A percentile compares a stretch with the other conserved stretches of the same genome.
phyloP scores from a whole-genome alignment of 23 tunicate species.

The Diplosoma virens region DNA sequence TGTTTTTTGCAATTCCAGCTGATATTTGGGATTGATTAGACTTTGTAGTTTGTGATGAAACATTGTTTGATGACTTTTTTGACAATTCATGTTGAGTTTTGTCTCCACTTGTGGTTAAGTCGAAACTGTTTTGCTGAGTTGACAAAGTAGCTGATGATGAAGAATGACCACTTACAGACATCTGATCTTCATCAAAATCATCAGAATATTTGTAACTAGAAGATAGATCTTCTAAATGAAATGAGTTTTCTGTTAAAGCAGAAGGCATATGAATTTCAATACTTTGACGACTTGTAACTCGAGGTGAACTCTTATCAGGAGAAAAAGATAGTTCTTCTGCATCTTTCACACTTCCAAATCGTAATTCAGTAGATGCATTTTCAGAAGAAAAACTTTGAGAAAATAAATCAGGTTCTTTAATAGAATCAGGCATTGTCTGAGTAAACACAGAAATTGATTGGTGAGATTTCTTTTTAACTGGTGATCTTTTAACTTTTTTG shows the following conservation, averaged over 20 bases:
- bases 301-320: slow-evolving; percentile 29
- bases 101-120: too few relatives aligned
- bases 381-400: not conserved
- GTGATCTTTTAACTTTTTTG: not conserved
- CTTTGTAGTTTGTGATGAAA: slow-evolving; percentile 48
- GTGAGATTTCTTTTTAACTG: not conserved
- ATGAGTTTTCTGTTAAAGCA: slow-evolving; percentile 20
- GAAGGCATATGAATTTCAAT: slow-evolving; percentile 67
- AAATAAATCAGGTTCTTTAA: not conserved
- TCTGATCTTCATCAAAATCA: slow-evolving; percentile 69
- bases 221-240: not conserved
- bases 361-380: slow-evolving; percentile 3
- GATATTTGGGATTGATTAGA: slow-evolving; percentile 36
- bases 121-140: too few relatives aligned
- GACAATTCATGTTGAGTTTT: slow-evolving; percentile 5
- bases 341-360: not conserved
- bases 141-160: too few relatives aligned
- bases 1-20: slow-evolving; percentile 11
- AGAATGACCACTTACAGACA: too few relatives aligned
- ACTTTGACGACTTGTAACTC: slow-evolving; percentile 60
- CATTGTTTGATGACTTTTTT: not conserved
- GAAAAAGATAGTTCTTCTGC: not conserved
- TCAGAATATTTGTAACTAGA: slow-evolving; percentile 54
- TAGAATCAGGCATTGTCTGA: not conserved
- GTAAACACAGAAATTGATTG: not conserved